phyloP scores from a whole-genome alignment of 2,888 invertebrate species.

The Tetropium fuscum region DNA sequence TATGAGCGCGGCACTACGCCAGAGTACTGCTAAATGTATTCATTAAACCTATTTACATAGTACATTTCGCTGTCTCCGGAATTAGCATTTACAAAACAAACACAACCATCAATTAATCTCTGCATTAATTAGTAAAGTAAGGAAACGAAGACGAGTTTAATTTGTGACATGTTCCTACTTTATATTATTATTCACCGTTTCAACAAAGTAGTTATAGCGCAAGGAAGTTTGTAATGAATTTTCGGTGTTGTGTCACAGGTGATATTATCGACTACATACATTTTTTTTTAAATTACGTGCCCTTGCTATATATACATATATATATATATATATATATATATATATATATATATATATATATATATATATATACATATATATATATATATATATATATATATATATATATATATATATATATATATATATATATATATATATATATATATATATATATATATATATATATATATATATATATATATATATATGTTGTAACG shows the following conservation, averaged over 20 bases:
- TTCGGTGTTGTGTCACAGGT: constrained; percentile 12
- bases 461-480: no score
- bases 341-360: no score
- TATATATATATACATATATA: no score
- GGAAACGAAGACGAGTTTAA: constrained; percentile 36
- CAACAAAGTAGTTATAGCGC: constrained; percentile 18
- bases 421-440: no score
- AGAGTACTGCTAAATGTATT: constrained; percentile 56
- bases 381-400: no score
- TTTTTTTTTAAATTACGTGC: constrained; percentile 10
- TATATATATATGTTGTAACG: no score
- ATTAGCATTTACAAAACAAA: constrained; percentile 63
- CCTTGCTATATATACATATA: no score
- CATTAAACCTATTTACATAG: constrained; percentile 63
- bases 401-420: no score
- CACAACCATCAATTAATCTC: constrained; percentile 62
- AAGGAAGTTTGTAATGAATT: constrained; percentile 12
- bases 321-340: no score
- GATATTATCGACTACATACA: constrained; percentile 20
- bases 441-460: no score
- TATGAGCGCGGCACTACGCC: constrained; percentile 44
- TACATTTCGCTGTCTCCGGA: constrained; percentile 58
- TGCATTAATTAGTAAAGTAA: constrained; percentile 38
- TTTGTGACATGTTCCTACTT: constrained; percentile 34
- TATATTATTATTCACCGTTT: constrained; percentile 25